Conservation (phyloP, 2,888 invertebrate species). For the Lapara coniferarum region DNA sequence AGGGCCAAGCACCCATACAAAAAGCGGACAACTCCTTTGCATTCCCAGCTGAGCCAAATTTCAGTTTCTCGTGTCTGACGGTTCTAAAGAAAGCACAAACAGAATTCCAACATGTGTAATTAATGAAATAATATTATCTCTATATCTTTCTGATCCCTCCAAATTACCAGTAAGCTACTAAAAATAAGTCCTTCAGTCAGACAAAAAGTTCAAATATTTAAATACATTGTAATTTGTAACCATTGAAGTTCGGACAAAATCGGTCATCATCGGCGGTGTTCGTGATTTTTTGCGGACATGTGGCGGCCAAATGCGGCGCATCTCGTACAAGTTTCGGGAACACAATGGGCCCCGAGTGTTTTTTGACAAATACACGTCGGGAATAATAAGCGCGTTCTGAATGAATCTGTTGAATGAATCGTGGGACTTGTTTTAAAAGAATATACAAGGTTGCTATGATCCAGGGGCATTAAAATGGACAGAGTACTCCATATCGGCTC, state of each 20-base stretch:
- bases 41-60: no score
- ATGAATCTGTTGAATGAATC: constrained; percentile 20
- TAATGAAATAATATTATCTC: no score
- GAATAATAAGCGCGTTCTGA: constrained; percentile 20
- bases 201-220: constrained; percentile 15
- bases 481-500: no score
- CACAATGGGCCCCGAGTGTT: constrained; percentile 19
- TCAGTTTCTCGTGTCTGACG: no score
- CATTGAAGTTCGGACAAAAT: neutral
- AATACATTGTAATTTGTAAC: neutral
- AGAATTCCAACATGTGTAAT: no score
- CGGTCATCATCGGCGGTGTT: constrained; percentile 11
- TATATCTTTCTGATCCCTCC: no score
- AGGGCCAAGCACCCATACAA: no score
- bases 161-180: neutral
- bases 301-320: constrained; percentile 25
- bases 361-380: constrained; percentile 17
- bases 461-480: no score
- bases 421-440: constrained; percentile 16
- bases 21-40: no score
- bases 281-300: constrained; percentile 22
- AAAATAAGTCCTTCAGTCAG: neutral
- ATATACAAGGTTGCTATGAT: no score
- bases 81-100: no score
- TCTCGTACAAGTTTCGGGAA: constrained; percentile 22